These are phyloP conservation scores for Amblyornis subalaris DNA, from an alignment of 2,113 vertebrate species.

Conservation along the genomic window DNA sequence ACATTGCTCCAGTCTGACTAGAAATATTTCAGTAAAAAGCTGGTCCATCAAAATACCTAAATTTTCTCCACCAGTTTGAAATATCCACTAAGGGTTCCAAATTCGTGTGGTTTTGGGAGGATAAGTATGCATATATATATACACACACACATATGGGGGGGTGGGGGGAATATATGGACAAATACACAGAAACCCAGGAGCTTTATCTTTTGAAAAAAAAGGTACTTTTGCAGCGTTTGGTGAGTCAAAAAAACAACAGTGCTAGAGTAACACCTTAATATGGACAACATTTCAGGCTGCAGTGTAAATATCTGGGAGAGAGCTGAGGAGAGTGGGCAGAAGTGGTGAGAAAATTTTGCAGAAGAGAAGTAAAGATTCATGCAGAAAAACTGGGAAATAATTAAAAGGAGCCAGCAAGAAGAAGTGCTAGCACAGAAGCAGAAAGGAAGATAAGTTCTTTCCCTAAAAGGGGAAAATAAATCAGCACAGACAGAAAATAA, in stretches of 20 bases:
- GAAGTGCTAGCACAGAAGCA: neutral
- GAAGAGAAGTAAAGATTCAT: neutral
- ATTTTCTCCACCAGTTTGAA: neutral
- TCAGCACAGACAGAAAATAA: slow-evolving; percentile 46
- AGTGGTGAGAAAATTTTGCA: neutral
- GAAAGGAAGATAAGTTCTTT: slow-evolving; percentile 43
- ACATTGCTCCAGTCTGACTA: neutral
- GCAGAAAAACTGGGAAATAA: slow-evolving; percentile 10
- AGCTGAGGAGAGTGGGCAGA: neutral
- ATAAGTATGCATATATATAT: fast-evolving
- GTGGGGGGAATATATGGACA: neutral
- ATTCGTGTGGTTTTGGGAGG: fast-evolving
- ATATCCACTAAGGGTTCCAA: neutral
- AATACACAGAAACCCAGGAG: fast-evolving
- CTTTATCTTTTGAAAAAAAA: neutral
- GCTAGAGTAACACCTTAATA: neutral
- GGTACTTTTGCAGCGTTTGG: neutral
- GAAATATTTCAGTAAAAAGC: neutral
- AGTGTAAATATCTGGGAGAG: neutral
- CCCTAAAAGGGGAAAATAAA: slow-evolving; percentile 44
- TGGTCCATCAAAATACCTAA: neutral
- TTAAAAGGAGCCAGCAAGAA: neutral
- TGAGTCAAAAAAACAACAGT: neutral
- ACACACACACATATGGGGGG: too few relatives aligned
- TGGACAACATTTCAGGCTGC: neutral